Evolutionary conservation across 1,140 invertebrate genomes (phyloP), one percentile per base, ranked within the genome.

Genomic region (Nasonia giraulti): DNA sequence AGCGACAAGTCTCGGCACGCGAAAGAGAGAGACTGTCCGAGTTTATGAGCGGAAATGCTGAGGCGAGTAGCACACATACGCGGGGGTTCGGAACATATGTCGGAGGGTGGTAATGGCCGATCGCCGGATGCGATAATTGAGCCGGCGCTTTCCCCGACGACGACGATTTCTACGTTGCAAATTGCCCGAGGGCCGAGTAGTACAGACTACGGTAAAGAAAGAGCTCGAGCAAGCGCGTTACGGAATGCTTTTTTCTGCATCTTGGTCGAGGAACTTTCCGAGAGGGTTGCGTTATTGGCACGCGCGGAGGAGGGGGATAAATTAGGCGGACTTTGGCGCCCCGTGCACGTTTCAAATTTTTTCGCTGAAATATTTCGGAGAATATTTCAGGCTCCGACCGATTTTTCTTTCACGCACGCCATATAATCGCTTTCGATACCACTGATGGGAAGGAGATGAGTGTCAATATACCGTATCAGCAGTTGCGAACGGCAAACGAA

Each of bases 61-160:
- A 66, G n/a, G 40, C 79, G 55, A 62, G 55, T n/a, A n/a, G 47
- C 17, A n/a, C 6, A 33, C 12, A 14, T n/a, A 7, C 31, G 71
- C 71, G 73, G 82, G 76, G 82, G 76, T 83, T 79, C 81, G 33
- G 27, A 83, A 47, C 81, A 83, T 74, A 83, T 77, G 81, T 83
- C 69, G 31, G 55, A 62, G 76, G 75, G 75, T 69, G 40, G 55
- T 69, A 84, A 78, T 78, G 66, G 68, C 76, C 76, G 82, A 84
- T 84, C 23, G 82, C 82, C 83, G 83, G 83, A 81, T 85, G 77
- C 78, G 83, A 84, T 84, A 84, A 84, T 84, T 84, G 76, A 55
- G 27, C 50, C 44, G 20, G 5, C 75, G 76, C 37, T 68, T 2
- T 55, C 40, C 20, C 11, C 31, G 71, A 66, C 6, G n/a, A 74